Base-by-base conservation (phyloP, 2,888 invertebrate species). In the Tetrapedia diversipes region DNA sequence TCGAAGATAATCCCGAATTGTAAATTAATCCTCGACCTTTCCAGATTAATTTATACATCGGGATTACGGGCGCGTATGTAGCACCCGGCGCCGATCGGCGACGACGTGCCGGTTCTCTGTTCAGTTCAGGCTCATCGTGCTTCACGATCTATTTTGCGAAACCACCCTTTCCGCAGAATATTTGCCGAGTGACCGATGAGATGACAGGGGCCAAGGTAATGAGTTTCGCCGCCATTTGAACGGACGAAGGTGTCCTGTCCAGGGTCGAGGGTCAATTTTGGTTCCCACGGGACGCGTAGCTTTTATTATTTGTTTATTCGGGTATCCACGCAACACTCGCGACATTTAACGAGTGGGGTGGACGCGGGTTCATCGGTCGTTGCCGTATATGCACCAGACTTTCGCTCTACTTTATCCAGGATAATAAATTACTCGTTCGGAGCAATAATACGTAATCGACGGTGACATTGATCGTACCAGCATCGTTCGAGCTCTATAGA, bases 21-120 rank as follows among this genome's bases (percentile, higher is more conserved):
- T 85, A 87, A 88, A 89, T 88, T 88, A 88, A 88, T 88, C 84
- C 83, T 78, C 82, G 77, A 71, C 81, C 80, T 87, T 85, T 83
- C 73, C 57, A 83, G 86, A 88, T 87, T 82, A 85, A 85, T 84
- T 81, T 81, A 78, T 81, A 76, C 72, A 60, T 77, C 51, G 59
- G 71, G 71, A 82, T 86, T 79, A 79, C 76, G 77, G 59, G 77
- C 68, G 41, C 64, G 71, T 37, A 37, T 16, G 27, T 19, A 16
- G 24, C 10, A 27, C 4, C 39, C 4, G 34, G 43, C n/a, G 70
- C 64, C 71, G 69, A 80, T 77, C 72, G 37, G 32, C 16, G 2
- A 1, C 2, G 41, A 53, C 37, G 27, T 11, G 32, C 0, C 45
- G 19, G 32, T 27, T 54, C 56, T 49, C 34, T 67, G 75, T 73